These are phyloP conservation scores for Asobara japonica DNA, from an alignment of 1,140 invertebrate genomes.

Conservation along the genomic window DNA sequence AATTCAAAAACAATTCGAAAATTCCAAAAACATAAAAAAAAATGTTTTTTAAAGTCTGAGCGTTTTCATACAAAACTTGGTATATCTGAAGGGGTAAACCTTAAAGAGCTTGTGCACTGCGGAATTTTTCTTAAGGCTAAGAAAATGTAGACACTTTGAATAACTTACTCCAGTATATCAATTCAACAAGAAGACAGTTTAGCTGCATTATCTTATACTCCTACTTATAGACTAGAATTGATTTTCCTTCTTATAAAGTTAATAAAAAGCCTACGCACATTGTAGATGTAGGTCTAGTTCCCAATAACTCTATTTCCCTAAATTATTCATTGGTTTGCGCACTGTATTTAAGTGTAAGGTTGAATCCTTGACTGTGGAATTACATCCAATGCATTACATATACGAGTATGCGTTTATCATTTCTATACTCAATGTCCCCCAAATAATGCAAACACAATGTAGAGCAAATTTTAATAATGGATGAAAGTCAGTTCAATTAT, in stretches of 20 bases:
- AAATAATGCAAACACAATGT: background rate
- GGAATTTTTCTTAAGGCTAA: too few relatives aligned
- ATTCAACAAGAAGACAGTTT: background rate
- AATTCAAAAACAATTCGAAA: too few relatives aligned
- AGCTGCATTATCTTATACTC: background rate
- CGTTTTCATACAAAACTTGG: too few relatives aligned
- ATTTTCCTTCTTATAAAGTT: background rate
- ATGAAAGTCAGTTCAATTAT: too few relatives aligned
- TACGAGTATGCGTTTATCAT: background rate
- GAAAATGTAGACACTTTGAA: background rate
- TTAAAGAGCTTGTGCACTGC: too few relatives aligned
- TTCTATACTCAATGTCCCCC: background rate
- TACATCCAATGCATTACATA: background rate
- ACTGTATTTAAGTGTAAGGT: conserved; percentile 25
- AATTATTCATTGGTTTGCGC: background rate
- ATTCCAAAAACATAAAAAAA: too few relatives aligned
- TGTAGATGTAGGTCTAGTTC: background rate
- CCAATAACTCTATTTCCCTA: background rate
- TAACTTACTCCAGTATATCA: background rate
- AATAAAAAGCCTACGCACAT: background rate
- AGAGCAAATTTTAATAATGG: background rate
- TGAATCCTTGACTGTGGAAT: conserved; percentile 19
- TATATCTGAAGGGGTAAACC: too few relatives aligned
- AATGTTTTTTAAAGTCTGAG: too few relatives aligned
- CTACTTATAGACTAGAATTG: background rate